Evolutionary conservation across 53 echinoderm and acorn worm species (phyloP).

Genomic region (Zoroaster sp.): DNA sequence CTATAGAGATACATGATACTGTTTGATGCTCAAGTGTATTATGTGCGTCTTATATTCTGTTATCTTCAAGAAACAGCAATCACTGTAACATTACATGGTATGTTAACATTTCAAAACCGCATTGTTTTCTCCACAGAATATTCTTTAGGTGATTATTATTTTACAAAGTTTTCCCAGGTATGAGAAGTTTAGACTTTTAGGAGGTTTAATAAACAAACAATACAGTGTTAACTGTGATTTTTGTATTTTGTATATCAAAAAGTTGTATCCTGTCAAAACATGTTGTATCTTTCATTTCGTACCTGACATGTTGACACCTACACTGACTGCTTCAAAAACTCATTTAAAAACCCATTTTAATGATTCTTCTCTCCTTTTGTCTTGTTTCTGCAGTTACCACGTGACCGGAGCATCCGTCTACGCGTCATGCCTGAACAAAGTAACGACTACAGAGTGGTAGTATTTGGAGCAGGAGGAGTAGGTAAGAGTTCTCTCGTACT

Average conservation of each 20-base stretch:
- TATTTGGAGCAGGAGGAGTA: conserved; percentile 97
- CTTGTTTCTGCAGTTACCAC: conserved; percentile 77
- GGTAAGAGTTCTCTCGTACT: conserved; percentile 98
- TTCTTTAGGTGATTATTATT: too few species aligned
- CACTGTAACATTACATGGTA: not conserved
- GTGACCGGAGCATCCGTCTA: conserved; percentile 97
- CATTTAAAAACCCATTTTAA: not conserved
- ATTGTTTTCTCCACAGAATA: too few species aligned
- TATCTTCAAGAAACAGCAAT: not conserved
- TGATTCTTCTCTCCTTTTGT: not conserved
- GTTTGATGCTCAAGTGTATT: not conserved
- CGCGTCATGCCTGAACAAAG: conserved; percentile 99
- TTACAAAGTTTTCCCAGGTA: too few species aligned
- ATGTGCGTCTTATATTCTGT: not conserved
- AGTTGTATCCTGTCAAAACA: not conserved
- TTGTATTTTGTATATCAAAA: not conserved
- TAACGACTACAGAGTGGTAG: conserved; percentile 98
- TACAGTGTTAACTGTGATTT: not conserved
- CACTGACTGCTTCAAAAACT: not conserved
- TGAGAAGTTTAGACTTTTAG: too few species aligned
- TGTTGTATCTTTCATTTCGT: not conserved
- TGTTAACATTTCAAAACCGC: not conserved
- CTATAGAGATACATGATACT: not conserved
- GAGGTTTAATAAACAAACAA: not conserved
- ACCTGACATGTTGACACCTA: not conserved